Evolutionary conservation across 2,888 invertebrate genomes (phyloP).

Genomic region (Coremacera marginata): DNA sequence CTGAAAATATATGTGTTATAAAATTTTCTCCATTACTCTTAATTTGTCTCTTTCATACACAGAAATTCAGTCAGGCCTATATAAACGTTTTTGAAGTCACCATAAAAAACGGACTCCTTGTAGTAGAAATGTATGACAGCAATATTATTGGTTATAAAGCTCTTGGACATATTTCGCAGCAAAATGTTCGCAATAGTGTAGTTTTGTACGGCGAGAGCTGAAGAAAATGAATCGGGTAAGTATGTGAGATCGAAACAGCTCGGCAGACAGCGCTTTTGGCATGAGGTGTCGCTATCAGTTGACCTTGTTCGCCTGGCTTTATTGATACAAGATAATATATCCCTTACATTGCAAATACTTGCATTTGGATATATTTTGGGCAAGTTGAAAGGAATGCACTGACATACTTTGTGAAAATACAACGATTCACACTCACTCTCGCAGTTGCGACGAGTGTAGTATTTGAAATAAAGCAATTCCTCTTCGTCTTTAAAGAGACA

Average conservation of each 20-base stretch:
- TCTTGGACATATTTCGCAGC: constrained; percentile 53
- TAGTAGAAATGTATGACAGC: constrained; percentile 82
- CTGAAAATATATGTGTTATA: constrained; percentile 69
- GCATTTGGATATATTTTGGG: constrained; percentile 75
- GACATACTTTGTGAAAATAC: constrained; percentile 52
- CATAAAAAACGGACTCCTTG: constrained; percentile 78
- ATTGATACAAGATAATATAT: constrained; percentile 48
- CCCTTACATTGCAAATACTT: constrained; percentile 71
- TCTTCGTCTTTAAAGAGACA: constrained; percentile 82
- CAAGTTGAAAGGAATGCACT: constrained; percentile 59
- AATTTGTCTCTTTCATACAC: constrained; percentile 73
- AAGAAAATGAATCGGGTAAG: constrained; percentile 73
- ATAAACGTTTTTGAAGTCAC: constrained; percentile 80
- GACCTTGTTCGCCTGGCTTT: constrained; percentile 40
- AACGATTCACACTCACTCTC: constrained; percentile 74
- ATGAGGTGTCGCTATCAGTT: constrained; percentile 42
- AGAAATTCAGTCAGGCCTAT: constrained; percentile 86
- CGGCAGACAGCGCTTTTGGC: constrained; percentile 75
- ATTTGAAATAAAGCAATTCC: constrained; percentile 74
- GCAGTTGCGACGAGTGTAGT: constrained; percentile 61
- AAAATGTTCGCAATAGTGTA: constrained; percentile 54
- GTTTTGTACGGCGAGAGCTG: constrained; percentile 63
- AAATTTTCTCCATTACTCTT: neutral
- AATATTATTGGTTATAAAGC: constrained; percentile 72
- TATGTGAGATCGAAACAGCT: constrained; percentile 80